Evolutionary conservation across 92 coral and sea anemone genomes (phyloP), one percentile per base, ranked within the genome.

Genomic region (Bergia puertoricense): DNA sequence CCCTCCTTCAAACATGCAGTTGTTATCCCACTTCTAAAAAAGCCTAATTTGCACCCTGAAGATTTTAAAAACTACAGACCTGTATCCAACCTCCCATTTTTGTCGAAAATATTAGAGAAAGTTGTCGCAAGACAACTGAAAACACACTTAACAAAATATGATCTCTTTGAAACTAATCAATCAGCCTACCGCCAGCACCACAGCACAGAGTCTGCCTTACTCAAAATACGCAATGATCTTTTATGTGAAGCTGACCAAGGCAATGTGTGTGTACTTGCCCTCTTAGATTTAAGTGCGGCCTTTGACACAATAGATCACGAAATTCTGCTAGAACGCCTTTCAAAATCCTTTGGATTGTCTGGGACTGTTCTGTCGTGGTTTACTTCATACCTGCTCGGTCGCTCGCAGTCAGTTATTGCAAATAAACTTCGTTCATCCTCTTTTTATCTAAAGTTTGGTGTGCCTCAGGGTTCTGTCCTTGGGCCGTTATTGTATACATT

Each of bases 351-450:
- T 44, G 85, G 67, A 50, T 80, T 80, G 68, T 65, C 65, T 56
- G 85, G 69, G 68, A 80, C 65, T 56, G 85, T 80, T 56, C 85
- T 80, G 68, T 20, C 69, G 38, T 80, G 85, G 85, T 80, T 80
- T 80, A 46, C 69, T 9, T 80, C 85, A 50, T 80, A 80, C 69
- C 57, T 80, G 69, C 37, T 80, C 68, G 85, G 85, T 80, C 85
- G 85, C 85, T 80, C 85, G 65, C 85, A 80, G 85, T 80, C 85
- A 80, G 68, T 80, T 65, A 39, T 80, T 50, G 85, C 42, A 50
- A 80, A 80, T 72, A 72, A 72, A 72, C 39, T 72, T 72, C 76
- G 39, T 72, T 72, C 76, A 6, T 72, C 76, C 76, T 72, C 76
- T 72, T 72, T 72, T 72, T 6, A 72, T 72, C 76, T 72, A 6